phyloP scores from a whole-genome alignment of 1,140 invertebrate genomes.

The Aethina tumida region DNA sequence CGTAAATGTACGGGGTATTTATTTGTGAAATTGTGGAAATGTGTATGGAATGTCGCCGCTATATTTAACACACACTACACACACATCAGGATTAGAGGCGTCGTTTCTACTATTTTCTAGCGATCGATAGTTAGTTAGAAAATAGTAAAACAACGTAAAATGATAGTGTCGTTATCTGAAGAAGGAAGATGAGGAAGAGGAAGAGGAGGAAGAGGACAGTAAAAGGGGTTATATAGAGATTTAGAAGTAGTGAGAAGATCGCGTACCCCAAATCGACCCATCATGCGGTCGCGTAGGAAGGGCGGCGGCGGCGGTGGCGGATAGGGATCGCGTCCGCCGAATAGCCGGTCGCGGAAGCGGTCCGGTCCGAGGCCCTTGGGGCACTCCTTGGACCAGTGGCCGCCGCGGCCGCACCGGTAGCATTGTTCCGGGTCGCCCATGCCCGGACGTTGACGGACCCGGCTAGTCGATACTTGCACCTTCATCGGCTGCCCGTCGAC shows the following conservation, averaged over 20 bases:
- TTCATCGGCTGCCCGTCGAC: slow-evolving; percentile 81
- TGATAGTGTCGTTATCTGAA: no score
- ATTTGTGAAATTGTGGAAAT: no score
- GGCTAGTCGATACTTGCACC: slow-evolving; percentile 82
- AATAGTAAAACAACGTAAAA: no score
- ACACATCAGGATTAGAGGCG: no score
- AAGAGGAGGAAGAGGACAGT: slow-evolving; percentile 1
- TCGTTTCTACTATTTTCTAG: no score
- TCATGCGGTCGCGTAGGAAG: slow-evolving; percentile 76
- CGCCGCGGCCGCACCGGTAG: slow-evolving; percentile 85
- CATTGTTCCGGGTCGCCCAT: slow-evolving; percentile 93
- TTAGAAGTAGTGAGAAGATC: slow-evolving; percentile 7
- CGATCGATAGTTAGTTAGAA: no score
- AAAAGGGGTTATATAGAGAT: slow-evolving; percentile 6
- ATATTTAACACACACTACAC: no score
- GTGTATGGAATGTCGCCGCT: no score
- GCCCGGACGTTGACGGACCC: slow-evolving; percentile 82
- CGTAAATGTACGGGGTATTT: no score
- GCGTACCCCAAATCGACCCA: slow-evolving; percentile 72
- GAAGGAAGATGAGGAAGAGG: not conserved
- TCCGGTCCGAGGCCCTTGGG: slow-evolving; percentile 68
- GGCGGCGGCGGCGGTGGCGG: slow-evolving; percentile 73
- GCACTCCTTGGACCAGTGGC: slow-evolving; percentile 93
- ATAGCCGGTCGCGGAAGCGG: slow-evolving; percentile 71
- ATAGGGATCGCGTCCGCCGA: slow-evolving; percentile 72